Evolutionary conservation across 1,140 invertebrate species (phyloP).

Genomic region (Eubasilissa regina): DNA sequence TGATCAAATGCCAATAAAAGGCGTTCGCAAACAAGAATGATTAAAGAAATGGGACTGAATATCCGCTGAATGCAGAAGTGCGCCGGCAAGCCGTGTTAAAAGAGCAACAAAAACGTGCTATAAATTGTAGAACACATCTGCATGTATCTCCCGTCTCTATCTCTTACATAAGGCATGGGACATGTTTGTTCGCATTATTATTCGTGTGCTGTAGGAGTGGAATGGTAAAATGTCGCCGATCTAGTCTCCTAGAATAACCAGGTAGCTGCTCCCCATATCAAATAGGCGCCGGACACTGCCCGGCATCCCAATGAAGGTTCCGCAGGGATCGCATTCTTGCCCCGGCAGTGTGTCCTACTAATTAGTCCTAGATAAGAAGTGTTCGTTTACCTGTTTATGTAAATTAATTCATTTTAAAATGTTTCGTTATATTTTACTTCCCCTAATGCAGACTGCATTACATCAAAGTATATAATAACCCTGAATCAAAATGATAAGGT

Average conservation of each 20-base stretch:
- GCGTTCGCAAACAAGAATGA: too few relatives aligned
- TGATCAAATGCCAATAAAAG: too few relatives aligned
- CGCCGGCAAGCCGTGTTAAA: not conserved
- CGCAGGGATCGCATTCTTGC: conserved; percentile 26
- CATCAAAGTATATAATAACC: too few relatives aligned
- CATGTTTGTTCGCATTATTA: conserved; percentile 22
- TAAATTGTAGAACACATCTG: not conserved
- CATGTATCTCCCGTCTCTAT: conserved; percentile 22
- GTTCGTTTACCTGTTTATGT: too few relatives aligned
- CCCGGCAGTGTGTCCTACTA: conserved; percentile 3
- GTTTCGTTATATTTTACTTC: too few relatives aligned
- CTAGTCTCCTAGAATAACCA: conserved; percentile 21
- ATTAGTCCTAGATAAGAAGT: conserved; percentile 14
- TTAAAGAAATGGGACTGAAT: too few relatives aligned
- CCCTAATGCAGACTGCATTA: too few relatives aligned
- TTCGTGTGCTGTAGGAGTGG: conserved; percentile 25
- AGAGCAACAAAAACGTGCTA: not conserved
- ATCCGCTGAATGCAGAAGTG: too few relatives aligned
- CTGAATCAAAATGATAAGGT: too few relatives aligned
- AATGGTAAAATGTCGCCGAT: conserved; percentile 39
- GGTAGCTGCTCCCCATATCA: conserved; percentile 8
- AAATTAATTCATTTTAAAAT: too few relatives aligned
- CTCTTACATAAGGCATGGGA: not conserved
- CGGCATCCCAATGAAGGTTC: conserved; percentile 29
- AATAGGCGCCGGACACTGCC: conserved; percentile 28